Conservation (phyloP, 2,888 invertebrate genomes). For the Dyspetes luteomarginatus region DNA sequence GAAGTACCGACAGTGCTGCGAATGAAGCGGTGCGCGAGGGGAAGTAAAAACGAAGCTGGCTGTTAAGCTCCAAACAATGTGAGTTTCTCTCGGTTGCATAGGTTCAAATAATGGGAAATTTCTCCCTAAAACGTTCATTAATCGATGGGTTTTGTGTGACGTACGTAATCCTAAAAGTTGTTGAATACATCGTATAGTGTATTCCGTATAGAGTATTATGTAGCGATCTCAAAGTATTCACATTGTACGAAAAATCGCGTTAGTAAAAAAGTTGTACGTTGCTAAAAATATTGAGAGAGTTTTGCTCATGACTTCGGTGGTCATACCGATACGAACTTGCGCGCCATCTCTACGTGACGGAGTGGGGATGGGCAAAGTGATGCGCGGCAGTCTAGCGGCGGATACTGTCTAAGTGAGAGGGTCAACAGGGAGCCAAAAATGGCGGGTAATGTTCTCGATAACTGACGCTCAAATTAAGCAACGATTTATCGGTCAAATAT, state of each 20-base stretch:
- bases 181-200: background rate
- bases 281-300: too few relatives aligned
- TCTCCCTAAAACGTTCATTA: background rate
- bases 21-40: background rate
- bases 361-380: background rate
- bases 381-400: background rate
- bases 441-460: background rate
- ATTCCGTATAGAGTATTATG: background rate
- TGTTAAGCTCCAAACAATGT: background rate
- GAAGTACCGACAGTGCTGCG: background rate
- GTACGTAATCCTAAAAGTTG: background rate
- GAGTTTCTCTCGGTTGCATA: background rate
- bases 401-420: background rate
- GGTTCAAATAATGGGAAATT: background rate
- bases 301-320: too few relatives aligned
- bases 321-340: too few relatives aligned
- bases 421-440: background rate
- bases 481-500: too few relatives aligned
- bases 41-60: too few relatives aligned
- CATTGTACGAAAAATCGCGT: background rate
- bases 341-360: background rate
- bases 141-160: background rate
- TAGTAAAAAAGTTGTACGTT: too few relatives aligned
- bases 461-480: too few relatives aligned
- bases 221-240: background rate